Evolutionary conservation across 2,113 vertebrate genomes (phyloP).

Genomic region (Polypterus bichir): DNA sequence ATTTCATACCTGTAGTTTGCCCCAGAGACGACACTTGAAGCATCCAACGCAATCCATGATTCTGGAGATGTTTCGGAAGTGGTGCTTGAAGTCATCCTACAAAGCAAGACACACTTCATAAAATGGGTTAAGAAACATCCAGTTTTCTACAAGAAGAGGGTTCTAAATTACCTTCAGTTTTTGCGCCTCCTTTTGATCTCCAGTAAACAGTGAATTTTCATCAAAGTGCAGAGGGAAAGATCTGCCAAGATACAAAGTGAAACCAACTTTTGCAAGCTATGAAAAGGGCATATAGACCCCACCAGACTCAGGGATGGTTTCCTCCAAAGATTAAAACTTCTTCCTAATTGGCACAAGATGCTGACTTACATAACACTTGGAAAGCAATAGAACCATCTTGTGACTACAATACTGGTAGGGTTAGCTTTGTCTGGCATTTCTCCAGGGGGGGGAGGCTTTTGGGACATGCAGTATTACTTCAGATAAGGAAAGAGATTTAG

Average conservation of each 20-base stretch:
- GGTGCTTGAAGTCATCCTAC: constrained; percentile 74
- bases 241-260: constrained; percentile 28
- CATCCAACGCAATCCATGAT: constrained; percentile 94
- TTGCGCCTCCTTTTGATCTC: constrained; percentile 67
- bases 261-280: neutral
- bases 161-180: constrained; percentile 66
- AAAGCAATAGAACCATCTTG: too few relatives aligned
- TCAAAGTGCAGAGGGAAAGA: constrained; percentile 85
- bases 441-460: too few relatives aligned
- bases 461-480: too few relatives aligned
- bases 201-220: constrained; percentile 78
- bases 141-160: neutral
- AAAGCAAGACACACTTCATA: neutral
- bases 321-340: too few relatives aligned
- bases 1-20: constrained; percentile 72
- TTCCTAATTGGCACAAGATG: too few relatives aligned
- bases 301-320: too few relatives aligned
- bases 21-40: constrained; percentile 88
- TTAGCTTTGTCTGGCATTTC: too few relatives aligned
- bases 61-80: constrained; percentile 85
- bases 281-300: neutral
- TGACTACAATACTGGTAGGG: too few relatives aligned
- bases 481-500: too few relatives aligned
- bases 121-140: neutral
- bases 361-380: too few relatives aligned